Evolutionary conservation across 2,888 invertebrate genomes (phyloP).

Genomic region (Selenia dentaria): DNA sequence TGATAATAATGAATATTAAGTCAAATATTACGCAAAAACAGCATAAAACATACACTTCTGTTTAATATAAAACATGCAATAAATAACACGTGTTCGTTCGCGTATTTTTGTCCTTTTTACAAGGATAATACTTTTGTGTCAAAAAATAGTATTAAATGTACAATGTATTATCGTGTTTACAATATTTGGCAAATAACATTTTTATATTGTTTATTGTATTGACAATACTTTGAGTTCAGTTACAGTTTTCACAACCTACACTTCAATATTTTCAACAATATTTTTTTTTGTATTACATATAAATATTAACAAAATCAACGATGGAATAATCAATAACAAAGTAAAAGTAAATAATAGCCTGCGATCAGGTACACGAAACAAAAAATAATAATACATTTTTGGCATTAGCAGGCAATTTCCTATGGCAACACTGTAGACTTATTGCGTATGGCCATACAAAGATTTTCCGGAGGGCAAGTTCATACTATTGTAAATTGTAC

Average conservation of each 20-base stretch:
- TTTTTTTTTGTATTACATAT: constrained; percentile 1
- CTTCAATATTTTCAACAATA: constrained; percentile 1
- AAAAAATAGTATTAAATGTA: constrained; percentile 42
- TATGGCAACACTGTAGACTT: constrained; percentile 43
- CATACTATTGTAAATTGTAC: constrained; percentile 2
- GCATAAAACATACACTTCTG: neutral
- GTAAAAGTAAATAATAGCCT: constrained; percentile 30
- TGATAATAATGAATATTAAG: too few relatives aligned
- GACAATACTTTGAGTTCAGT: constrained; percentile 8
- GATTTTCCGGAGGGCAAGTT: neutral
- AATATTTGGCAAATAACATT: constrained; percentile 17
- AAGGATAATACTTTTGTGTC: constrained; percentile 32
- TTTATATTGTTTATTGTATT: constrained; percentile 7
- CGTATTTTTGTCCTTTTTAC: neutral
- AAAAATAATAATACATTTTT: constrained; percentile 38
- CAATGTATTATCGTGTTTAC: constrained; percentile 21
- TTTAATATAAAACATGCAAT: constrained; percentile 7
- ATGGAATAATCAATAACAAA: constrained; percentile 38
- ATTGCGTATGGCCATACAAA: constrained; percentile 25
- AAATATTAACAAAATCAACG: constrained; percentile 38
- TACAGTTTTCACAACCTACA: constrained; percentile 21
- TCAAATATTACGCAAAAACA: too few relatives aligned
- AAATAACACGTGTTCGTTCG: constrained; percentile 3
- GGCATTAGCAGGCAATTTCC: constrained; percentile 40
- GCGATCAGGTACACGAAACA: constrained; percentile 40